Base-by-base conservation (phyloP, 2,888 invertebrate genomes). In the Tetrapedia diversipes region DNA sequence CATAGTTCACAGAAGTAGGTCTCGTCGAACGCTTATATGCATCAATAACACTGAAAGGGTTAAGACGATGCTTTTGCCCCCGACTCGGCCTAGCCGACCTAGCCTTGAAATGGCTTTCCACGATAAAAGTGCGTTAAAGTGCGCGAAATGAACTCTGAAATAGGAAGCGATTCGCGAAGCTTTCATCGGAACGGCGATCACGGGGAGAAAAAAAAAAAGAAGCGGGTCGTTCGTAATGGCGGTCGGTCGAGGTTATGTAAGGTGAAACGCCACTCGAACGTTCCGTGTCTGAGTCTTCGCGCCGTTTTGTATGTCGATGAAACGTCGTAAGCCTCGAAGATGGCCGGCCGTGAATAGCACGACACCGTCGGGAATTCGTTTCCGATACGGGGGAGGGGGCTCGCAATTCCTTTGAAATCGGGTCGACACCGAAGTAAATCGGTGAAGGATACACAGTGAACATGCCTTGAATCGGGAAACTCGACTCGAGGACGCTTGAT, bases 331-430 rank as follows among this genome's bases (percentile, higher is more conserved):
- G 41, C 41, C 34, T 54, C 14, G 45, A 54, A 41, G 32, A 54
- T 41, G 47, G 22, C 32, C 49, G 37, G 8, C 27, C 19, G 10
- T 49, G 60, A 47, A 41, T 16, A 16, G 60, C 24, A 65, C 32
- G 34, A 61, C 24, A 2, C 72, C 60, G 10, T 32, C 16, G 75
- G 54, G 54, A 65, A 65, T 75, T 71, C 72, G 34, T 32, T 53
- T 65, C 63, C 72, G 39, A 49, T 34, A 41, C 24, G 41, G 16
- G n/a, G n/a, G n/a, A n/a, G n/a, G n/a, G n/a, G 1, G 11, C 51
- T 51, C 4, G 34, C 32, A n/a, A 39, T 54, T 43, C 65, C 54
- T 49, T 37, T 22, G 34, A 34, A 47, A 56, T 56, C 59, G 54
- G 41, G 41, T 63, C 51, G 47, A 56, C 34, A 24, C 22, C 24